phyloP scores from a whole-genome alignment of 37 sponge, comb jelly and placozoan genomes.

The Bolinopsis microptera region DNA sequence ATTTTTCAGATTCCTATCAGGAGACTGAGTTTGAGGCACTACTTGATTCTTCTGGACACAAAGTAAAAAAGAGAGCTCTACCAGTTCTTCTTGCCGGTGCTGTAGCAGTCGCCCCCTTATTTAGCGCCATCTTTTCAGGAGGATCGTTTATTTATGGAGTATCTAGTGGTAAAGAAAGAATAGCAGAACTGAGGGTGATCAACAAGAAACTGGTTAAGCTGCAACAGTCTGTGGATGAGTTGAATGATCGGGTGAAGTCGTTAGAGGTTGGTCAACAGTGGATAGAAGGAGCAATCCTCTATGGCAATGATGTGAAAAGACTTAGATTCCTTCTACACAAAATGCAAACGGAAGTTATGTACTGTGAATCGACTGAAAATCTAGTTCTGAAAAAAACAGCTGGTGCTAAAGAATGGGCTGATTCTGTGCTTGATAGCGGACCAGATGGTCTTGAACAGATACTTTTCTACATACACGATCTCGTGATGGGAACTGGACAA shows the following conservation, averaged over 20 bases:
- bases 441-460: background rate
- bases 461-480: background rate
- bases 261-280: background rate
- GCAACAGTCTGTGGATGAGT: background rate
- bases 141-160: background rate
- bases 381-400: background rate
- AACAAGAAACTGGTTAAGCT: background rate
- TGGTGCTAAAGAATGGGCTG: background rate
- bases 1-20: background rate
- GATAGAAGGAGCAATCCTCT: background rate
- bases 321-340: background rate
- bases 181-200: background rate
- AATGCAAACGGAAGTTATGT: background rate
- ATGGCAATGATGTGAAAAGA: background rate
- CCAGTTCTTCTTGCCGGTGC: background rate
- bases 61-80: background rate
- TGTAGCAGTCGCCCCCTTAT: background rate
- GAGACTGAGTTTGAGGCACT: background rate
- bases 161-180: background rate
- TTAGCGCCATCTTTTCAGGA: background rate
- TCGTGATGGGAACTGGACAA: background rate
- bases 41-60: background rate
- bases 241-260: background rate
- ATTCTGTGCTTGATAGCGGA: background rate
- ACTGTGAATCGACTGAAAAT: background rate